Evolutionary conservation across 1,140 invertebrate species (phyloP).

Genomic region (Vanessa atalanta): DNA sequence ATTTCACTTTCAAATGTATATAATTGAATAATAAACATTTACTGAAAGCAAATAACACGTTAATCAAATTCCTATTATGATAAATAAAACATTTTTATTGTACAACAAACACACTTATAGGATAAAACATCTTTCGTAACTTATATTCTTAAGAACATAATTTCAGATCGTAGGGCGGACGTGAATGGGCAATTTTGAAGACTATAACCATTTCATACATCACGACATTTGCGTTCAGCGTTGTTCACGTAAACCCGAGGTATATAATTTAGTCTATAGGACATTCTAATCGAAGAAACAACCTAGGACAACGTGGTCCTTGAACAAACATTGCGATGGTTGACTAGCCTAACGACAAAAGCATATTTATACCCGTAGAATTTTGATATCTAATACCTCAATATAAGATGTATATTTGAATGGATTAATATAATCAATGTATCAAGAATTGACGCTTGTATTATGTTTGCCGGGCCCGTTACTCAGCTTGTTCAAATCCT

Average conservation of each 20-base stretch:
- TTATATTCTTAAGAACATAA: slow-evolving; percentile 9
- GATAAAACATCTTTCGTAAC: not conserved
- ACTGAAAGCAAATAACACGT: too few relatives aligned
- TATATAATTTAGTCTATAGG: slow-evolving; percentile 34
- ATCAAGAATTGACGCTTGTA: slow-evolving; percentile 17
- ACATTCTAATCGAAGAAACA: slow-evolving; percentile 41
- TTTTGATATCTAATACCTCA: slow-evolving; percentile 1
- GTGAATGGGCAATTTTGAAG: slow-evolving; percentile 32
- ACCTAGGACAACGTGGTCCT: slow-evolving; percentile 35
- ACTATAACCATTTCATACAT: slow-evolving; percentile 31
- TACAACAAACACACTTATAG: not conserved
- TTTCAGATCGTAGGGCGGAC: slow-evolving; percentile 33
- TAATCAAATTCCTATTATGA: too few relatives aligned
- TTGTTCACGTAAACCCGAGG: slow-evolving; percentile 35
- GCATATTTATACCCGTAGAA: not conserved
- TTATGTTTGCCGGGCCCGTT: slow-evolving; percentile 32
- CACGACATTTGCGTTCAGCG: slow-evolving; percentile 34
- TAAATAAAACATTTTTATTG: not conserved
- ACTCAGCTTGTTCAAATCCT: slow-evolving; percentile 36
- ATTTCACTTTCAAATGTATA: too few relatives aligned
- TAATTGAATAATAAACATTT: too few relatives aligned
- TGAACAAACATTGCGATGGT: slow-evolving; percentile 37
- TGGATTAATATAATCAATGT: slow-evolving; percentile 5
- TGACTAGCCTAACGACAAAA: slow-evolving; percentile 26
- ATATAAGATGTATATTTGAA: slow-evolving; percentile 16